Evolutionary conservation across 2,797 vertebrate genomes (phyloP), one percentile per base, ranked within the genome.

Genomic region (Huso huso): DNA sequence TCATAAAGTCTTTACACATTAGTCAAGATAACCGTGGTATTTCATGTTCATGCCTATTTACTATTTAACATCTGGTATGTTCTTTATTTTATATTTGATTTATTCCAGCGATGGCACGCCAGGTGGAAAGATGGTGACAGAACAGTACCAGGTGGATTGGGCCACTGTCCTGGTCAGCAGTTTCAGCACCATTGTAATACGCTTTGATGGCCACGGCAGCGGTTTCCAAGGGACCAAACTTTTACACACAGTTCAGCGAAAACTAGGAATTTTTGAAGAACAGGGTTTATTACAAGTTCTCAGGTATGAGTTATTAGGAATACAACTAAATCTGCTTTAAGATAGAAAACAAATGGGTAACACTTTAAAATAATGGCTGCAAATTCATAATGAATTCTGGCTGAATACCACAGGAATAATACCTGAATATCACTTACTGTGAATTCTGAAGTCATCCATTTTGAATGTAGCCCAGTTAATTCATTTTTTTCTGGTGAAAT

Each of bases 211-310:
- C 18, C 91, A 95, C 0, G 97, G 97, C 72, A 98, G 95, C 0
- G 97, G 97, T 62, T 99, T 94, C 76, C 95, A 94, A 75, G 97
- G 97, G 1, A 95, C 95, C 67, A 95, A 94, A 76, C 83, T 99
- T 0, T 85, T 99, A 53, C 95, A 99, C 0, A 92, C 93, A 65
- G 88, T 98, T 69, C 84, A 79, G 74, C 86, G 86, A 72, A 89
- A 76, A 64, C 87, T 99, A 76, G 97, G 95, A 1, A 59, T 78
- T 48, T 68, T 92, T 66, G 93, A 99, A 80, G 94, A 96, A 80
- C 78, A 84, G 68, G 97, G 99, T 80, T 95, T 97, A 80, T 66
- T 93, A 76, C 88, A 92, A 69, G 95, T 95, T 0, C 88, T 99
- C 69, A 86, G 91, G 96, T 97, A 70, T 82, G 72, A 51, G 15